Percentiles rank a stretch among this genome's conserved stretches.
Conservation (phyloP, 2,888 invertebrate species). For the Cosmia trapezina region DNA sequence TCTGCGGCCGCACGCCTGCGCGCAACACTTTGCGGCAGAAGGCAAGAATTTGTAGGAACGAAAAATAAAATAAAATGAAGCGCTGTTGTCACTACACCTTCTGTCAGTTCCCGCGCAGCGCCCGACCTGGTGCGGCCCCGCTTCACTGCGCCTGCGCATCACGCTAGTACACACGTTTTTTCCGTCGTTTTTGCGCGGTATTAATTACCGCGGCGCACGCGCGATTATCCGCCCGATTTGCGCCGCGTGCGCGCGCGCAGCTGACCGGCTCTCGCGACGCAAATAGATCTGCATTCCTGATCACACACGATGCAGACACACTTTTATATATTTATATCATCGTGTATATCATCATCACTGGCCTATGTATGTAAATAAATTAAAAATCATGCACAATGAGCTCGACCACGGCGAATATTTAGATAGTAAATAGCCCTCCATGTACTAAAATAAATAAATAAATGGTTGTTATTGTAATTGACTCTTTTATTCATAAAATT, state of each 20-base stretch:
- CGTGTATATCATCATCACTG: too few species aligned
- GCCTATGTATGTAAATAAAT: too few species aligned
- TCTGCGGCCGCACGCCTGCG: too few species aligned
- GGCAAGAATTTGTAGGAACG: not conserved
- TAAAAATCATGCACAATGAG: not conserved
- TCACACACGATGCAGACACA: slow-evolving; percentile 36
- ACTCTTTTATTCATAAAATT: not conserved
- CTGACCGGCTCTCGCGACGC: slow-evolving; percentile 28
- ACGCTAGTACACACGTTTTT: slow-evolving; percentile 45
- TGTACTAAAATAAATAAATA: too few species aligned
- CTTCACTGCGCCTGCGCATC: slow-evolving; percentile 47
- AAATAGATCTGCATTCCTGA: slow-evolving; percentile 60
- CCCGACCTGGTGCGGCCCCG: not conserved
- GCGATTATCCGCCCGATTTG: slow-evolving; percentile 61
- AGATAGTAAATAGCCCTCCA: too few species aligned
- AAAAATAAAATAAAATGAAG: not conserved
- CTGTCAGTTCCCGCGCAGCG: slow-evolving; percentile 12
- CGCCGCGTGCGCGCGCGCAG: slow-evolving; percentile 31
- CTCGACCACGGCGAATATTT: not conserved
- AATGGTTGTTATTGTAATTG: too few species aligned
- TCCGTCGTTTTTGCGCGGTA: slow-evolving; percentile 50
- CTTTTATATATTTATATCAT: not conserved
- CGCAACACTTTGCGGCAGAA: too few species aligned
- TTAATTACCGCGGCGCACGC: slow-evolving; percentile 63
- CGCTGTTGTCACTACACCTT: slow-evolving; percentile 24